These are phyloP conservation scores for Chrysocyon brachyurus DNA, from an alignment of 2,797 vertebrate species.

Conservation along the genomic window DNA sequence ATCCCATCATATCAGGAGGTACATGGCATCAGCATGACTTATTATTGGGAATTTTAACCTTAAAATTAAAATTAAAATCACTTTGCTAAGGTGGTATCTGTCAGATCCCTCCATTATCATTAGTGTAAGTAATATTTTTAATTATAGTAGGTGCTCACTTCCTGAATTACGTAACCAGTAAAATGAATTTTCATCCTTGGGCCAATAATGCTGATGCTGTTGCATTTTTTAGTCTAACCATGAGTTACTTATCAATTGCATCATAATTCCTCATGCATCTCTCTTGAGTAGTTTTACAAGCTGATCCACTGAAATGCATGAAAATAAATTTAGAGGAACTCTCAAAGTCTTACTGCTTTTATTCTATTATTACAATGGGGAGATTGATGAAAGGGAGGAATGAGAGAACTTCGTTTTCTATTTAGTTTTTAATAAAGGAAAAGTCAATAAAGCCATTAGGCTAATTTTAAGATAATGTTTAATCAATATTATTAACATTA, in stretches of 20 bases:
- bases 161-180: not conserved
- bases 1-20: not conserved
- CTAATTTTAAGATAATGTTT: constrained; percentile 2
- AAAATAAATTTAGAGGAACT: not conserved
- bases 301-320: not conserved
- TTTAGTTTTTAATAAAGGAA: not conserved
- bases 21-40: not conserved
- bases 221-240: not conserved
- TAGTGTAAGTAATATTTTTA: not conserved
- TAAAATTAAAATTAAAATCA: not conserved
- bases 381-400: not conserved
- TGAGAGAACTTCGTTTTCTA: not conserved
- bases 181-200: not conserved
- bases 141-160: not conserved
- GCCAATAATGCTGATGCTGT: not conserved
- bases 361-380: not conserved
- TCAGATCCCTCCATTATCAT: not conserved
- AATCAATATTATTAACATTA: not conserved
- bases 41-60: not conserved
- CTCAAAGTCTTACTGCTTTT: not conserved
- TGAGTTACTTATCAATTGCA: not conserved
- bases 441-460: not conserved
- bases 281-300: not conserved
- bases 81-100: not conserved
- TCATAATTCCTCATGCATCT: not conserved